phyloP scores from a whole-genome alignment of 1,140 invertebrate species.

The Trachymyrmex cornetzi region DNA sequence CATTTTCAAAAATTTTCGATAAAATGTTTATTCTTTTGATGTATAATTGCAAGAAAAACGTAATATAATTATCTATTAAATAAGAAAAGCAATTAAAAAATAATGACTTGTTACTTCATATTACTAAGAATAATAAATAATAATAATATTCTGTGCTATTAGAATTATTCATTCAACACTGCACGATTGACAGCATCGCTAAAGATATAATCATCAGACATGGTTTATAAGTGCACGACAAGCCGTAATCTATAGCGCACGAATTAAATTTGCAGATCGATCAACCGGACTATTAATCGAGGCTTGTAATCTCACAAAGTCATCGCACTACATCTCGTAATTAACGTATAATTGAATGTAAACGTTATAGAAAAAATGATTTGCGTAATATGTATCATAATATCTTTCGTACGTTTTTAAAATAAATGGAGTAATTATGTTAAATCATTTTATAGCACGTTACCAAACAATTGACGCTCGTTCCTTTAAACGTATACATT shows the following conservation, averaged over 20 bases:
- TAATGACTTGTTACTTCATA: background rate
- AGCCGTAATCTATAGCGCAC: constrained; percentile 15
- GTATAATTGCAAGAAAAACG: background rate
- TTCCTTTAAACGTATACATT: background rate
- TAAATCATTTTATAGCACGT: constrained; percentile 1
- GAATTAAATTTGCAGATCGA: constrained; percentile 43
- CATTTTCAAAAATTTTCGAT: background rate
- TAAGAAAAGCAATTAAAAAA: background rate
- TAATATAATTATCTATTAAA: background rate
- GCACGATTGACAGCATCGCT: constrained; percentile 2
- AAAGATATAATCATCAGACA: constrained; percentile 34
- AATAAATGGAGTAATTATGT: constrained; percentile 13
- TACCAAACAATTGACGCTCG: background rate
- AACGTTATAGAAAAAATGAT: constrained; percentile 21
- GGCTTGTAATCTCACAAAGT: constrained; percentile 38
- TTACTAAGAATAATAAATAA: constrained; percentile 2
- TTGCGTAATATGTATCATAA: background rate
- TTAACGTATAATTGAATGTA: constrained; percentile 43
- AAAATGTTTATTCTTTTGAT: background rate
- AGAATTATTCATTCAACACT: constrained; percentile 3
- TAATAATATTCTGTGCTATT: background rate
- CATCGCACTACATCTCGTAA: constrained; percentile 34
- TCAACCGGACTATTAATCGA: constrained; percentile 44
- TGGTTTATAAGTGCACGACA: constrained; percentile 37
- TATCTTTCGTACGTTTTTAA: constrained; percentile 18